Base-by-base conservation (phyloP, 2,113 vertebrate genomes). In the Montifringilla adamsi region DNA sequence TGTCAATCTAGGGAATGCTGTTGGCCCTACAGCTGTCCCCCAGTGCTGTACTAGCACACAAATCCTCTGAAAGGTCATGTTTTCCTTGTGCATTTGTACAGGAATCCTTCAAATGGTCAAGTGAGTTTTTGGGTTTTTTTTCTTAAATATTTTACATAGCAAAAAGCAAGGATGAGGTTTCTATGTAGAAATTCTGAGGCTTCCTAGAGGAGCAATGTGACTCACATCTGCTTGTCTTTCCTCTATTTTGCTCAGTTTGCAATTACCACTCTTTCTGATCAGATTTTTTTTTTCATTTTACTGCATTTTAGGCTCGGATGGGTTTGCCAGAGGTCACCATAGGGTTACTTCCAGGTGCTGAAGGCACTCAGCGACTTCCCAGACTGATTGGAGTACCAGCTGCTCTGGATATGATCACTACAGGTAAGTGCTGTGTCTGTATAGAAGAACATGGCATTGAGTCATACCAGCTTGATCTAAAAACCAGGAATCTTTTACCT, bases 321-420 rank as follows among this genome's bases (percentile, higher is more conserved):
- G 99, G 98, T 70, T 97, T 99, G 39, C 98, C 99, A 88, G 99
- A 99, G 97, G 99, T 99, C 88, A 97, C 83, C 21, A 28, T 99
- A 89, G 99, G 99, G 79, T 49, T 99, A 74, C 95, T 99, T 90
- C 99, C 99, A 69, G 98, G 96, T 96, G 99, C 97, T 81, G 98
- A 98, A 91, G 99, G 99, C 88, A 98, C 98, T 64, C 99, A 99
- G 74, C 97, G 99, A 66, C 97, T 99, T 15, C 99, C 99, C 64
- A 98, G 99, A 62, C 98, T 99, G 89, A 98, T 98, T 52, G 99
- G 99, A 20, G 64, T 99, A 53, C 98, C 98, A 69, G 98, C 98
- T 91, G 98, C 99, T 43, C 97, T 99, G 73, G 98, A 99, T 49
- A 95, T 99, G 70, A 99, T 99, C 95, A 99, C 98, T 63, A 99